Base-by-base conservation (phyloP, 2,797 vertebrate species). In the Coregonus sp. region DNA sequence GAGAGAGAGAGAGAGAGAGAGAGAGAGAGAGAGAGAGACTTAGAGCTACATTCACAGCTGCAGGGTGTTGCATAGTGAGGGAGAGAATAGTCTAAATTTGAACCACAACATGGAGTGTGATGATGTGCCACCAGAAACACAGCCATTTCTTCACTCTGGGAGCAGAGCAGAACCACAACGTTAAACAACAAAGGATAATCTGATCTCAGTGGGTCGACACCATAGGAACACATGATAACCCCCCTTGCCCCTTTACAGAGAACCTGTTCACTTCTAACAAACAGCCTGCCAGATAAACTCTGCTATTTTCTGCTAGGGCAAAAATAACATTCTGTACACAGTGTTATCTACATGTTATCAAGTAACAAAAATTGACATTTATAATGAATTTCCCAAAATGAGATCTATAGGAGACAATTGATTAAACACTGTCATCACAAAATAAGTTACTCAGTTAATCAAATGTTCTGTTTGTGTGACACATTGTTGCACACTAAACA, bases 31-130 rank as follows among this genome's bases (percentile, higher is more conserved):
- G 18, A 74, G 61, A 80, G 77, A 65, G 83, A 61, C 70, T 79
- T 47, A 73, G 72, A 78, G 74, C 82, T 86, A 73, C 76, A 85
- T 88, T 85, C 83, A 77, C 81, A 86, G 86, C 84, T 87, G 87
- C 80, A 81, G 84, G 81, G 80, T 83, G 81, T 84, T 84, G 82
- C 85, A 83, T 83, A 79, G 82, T 54, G 87, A 88, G 82, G 65
- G 40, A 56, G 52, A 78, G 83, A 88, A 80, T 81, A 83, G 84
- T 85, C 86, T 89, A 86, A 91, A 92, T 89, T 90, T 88, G 89
- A 87, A 90, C 84, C 80, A 83, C 80, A 78, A 80, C 77, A 75
- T 82, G 80, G 80, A 86, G 72, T 81, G 81, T 78, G 84, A 47
- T 11, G 40, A 47, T 47, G 40, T 47, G 40, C 78, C 81, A 74